A percentile compares a stretch with the other conserved stretches of the same genome.
Evolutionary conservation across 2,888 invertebrate species (phyloP).

Genomic region (Xylophagus ater): DNA sequence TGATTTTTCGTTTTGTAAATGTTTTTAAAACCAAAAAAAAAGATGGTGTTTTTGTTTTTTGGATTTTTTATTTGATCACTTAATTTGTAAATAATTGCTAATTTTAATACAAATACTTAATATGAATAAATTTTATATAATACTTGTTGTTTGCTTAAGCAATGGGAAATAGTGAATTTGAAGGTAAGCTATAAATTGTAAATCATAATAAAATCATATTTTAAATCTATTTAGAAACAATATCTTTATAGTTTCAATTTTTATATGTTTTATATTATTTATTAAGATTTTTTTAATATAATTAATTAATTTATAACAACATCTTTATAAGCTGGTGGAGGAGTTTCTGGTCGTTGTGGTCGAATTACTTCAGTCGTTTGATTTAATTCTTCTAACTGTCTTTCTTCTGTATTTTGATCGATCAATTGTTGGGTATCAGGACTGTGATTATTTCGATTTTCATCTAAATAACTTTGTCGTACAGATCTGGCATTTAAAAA

Average conservation of each 20-base stretch:
- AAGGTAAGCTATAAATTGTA: slow-evolving; percentile 23
- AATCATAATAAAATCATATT: background rate
- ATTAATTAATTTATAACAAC: slow-evolving; percentile 21
- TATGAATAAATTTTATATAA: slow-evolving; percentile 10
- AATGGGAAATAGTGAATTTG: slow-evolving; percentile 27
- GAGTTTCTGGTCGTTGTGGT: slow-evolving; percentile 26
- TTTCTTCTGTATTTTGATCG: background rate
- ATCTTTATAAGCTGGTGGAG: slow-evolving; percentile 34
- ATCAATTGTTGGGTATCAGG: background rate
- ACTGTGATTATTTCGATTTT: background rate
- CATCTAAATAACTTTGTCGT: slow-evolving; percentile 20
- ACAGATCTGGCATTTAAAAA: slow-evolving; percentile 23
- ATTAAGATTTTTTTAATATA: background rate
- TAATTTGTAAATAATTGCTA: background rate
- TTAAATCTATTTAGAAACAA: background rate
- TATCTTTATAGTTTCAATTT: background rate
- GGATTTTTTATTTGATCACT: background rate
- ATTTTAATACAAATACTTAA: background rate
- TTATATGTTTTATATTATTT: background rate
- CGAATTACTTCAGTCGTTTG: slow-evolving; percentile 1
- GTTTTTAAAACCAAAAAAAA: too few species aligned
- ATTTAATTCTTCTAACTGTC: slow-evolving; percentile 6
- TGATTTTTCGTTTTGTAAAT: too few species aligned
- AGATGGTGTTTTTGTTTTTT: too few species aligned
- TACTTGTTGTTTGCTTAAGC: slow-evolving; percentile 19